Percentiles rank a stretch among this genome's conserved stretches.
These are phyloP conservation scores for Eustalomyia histrio DNA, from an alignment of 2,888 invertebrate species.

Conservation along the genomic window DNA sequence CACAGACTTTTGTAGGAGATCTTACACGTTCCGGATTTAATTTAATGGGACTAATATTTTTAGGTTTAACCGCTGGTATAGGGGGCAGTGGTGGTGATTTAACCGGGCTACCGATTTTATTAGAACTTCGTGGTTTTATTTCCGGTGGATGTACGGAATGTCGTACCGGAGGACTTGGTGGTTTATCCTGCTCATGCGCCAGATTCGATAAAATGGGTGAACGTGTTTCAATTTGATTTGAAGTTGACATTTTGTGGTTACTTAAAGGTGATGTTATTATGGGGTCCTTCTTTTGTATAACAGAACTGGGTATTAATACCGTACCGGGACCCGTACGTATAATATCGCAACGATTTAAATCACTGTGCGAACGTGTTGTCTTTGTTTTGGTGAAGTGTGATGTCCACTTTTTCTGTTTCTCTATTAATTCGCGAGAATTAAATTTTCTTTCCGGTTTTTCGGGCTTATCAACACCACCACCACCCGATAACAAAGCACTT, in stretches of 20 bases:
- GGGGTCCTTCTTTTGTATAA: conserved; percentile 73
- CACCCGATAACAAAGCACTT: conserved; percentile 45
- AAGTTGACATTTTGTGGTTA: conserved; percentile 62
- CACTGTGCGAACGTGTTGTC: conserved; percentile 83
- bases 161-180: conserved; percentile 77
- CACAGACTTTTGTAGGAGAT: conserved; percentile 76
- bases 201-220: conserved; percentile 67
- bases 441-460: conserved; percentile 91
- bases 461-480: conserved; percentile 82
- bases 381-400: conserved; percentile 92
- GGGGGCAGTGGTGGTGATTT: conserved; percentile 79
- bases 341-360: conserved; percentile 82
- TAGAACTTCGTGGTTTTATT: conserved; percentile 78
- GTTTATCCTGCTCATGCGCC: conserved; percentile 68
- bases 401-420: conserved; percentile 95
- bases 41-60: conserved; percentile 77
- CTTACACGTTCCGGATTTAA: conserved; percentile 76
- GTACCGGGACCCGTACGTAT: conserved; percentile 81
- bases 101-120: conserved; percentile 77
- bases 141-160: conserved; percentile 77
- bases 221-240: conserved; percentile 64
- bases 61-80: conserved; percentile 78
- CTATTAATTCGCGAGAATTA: conserved; percentile 91
- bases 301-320: conserved; percentile 80
- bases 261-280: conserved; percentile 54